These are phyloP conservation scores for Drosophila oshimai DNA, from an alignment of 1,140 invertebrate genomes.

Conservation along the genomic window DNA sequence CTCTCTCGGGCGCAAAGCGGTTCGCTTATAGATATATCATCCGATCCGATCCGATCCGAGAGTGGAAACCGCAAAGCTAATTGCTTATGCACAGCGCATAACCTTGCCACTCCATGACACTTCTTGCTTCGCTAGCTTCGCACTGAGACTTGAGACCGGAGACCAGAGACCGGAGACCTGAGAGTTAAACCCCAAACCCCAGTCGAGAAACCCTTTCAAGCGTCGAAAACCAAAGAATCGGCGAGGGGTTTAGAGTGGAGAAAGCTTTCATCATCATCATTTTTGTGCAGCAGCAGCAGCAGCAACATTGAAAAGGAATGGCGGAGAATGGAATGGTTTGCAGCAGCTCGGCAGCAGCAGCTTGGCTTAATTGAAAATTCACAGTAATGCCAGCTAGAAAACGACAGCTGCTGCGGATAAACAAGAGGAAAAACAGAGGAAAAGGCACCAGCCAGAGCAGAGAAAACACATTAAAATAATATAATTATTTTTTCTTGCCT, in stretches of 20 bases:
- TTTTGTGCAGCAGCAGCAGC: constrained; percentile 15
- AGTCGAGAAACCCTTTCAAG: constrained; percentile 14
- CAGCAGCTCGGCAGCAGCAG: neutral
- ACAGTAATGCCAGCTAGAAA: constrained; percentile 68
- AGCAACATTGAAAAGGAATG: constrained; percentile 31
- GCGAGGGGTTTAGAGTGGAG: constrained; percentile 7
- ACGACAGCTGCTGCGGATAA: constrained; percentile 68
- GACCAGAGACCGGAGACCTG: neutral
- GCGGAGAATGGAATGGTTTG: constrained; percentile 4
- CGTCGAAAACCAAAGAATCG: neutral
- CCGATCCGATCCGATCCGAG: too few relatives aligned
- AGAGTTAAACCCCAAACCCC: neutral
- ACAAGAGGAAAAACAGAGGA: constrained; percentile 27
- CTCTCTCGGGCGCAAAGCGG: neutral
- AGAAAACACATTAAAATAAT: constrained; percentile 75
- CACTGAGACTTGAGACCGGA: neutral
- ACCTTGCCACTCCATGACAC: constrained; percentile 74
- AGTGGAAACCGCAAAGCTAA: constrained; percentile 66
- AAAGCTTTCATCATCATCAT: constrained; percentile 47
- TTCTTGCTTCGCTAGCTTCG: constrained; percentile 44
- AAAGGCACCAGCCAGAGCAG: constrained; percentile 11
- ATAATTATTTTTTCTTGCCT: constrained; percentile 60
- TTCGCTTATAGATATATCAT: constrained; percentile 16
- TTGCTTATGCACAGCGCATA: constrained; percentile 77
- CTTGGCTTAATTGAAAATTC: constrained; percentile 76